Percentiles rank a stretch among this genome's conserved stretches.
Evolutionary conservation across 1,140 invertebrate genomes (phyloP).

Genomic region (Saccostrea glomerata): DNA sequence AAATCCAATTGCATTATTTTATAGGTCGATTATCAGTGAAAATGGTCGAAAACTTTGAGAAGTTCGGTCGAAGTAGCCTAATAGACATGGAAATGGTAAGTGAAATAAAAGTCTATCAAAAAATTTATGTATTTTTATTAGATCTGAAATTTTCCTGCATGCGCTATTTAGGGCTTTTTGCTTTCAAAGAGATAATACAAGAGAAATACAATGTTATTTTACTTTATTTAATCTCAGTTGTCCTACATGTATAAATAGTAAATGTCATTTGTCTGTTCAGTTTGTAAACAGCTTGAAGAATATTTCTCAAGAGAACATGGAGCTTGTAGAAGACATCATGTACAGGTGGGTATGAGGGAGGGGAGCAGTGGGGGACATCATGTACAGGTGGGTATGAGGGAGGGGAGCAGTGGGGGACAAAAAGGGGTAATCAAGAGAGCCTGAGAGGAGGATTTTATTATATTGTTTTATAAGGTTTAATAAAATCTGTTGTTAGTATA

Average conservation of each 20-base stretch:
- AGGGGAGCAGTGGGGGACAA: background rate
- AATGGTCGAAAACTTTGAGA: slow-evolving; percentile 25
- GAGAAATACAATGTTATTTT: too few relatives aligned
- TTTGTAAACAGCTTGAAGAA: slow-evolving; percentile 10
- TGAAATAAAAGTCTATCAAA: background rate
- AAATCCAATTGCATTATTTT: background rate
- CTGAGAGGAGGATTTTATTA: background rate
- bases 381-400: background rate
- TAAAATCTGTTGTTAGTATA: too few relatives aligned
- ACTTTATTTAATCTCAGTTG: too few relatives aligned
- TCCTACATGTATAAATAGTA: too few relatives aligned
- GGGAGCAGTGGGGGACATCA: background rate
- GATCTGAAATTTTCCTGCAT: too few relatives aligned
- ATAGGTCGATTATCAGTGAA: slow-evolving; percentile 1
- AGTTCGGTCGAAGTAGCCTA: background rate
- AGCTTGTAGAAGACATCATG: slow-evolving; percentile 2
- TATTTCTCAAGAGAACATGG: background rate
- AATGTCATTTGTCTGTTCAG: too few relatives aligned
- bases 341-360: background rate
- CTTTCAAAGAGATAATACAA: too few relatives aligned
- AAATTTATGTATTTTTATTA: too few relatives aligned
- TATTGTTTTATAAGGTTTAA: too few relatives aligned
- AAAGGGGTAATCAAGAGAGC: background rate
- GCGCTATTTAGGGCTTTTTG: too few relatives aligned
- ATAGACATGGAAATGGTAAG: slow-evolving; percentile 25